Evolutionary conservation across 2,113 vertebrate species (phyloP).

Genomic region (Suncus etruscus): DNA sequence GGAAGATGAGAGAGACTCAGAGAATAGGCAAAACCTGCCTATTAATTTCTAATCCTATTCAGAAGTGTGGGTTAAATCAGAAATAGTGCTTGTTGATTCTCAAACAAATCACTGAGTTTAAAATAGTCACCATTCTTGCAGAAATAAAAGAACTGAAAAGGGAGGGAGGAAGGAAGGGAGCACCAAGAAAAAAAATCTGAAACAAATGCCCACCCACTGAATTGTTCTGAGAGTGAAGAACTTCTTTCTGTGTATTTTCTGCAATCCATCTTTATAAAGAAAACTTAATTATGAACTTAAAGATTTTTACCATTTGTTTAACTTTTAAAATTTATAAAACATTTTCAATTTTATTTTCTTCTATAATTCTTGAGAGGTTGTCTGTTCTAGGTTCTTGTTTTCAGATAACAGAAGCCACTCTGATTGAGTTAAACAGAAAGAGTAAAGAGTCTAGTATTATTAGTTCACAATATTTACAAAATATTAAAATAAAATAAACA

Average conservation of each 20-base stretch:
- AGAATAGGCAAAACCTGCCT: neutral
- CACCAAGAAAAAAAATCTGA: neutral
- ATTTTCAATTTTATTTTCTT: neutral
- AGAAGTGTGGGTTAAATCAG: neutral
- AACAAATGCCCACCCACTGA: neutral
- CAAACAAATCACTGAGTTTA: neutral
- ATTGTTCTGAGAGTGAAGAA: neutral
- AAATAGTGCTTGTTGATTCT: neutral
- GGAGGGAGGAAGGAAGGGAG: too few species aligned
- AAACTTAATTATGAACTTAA: neutral
- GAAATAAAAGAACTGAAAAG: neutral
- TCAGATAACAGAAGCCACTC: neutral
- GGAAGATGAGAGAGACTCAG: neutral
- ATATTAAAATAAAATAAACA: neutral
- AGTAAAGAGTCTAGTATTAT: neutral
- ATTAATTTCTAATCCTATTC: neutral
- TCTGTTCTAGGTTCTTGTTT: neutral
- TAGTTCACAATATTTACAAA: neutral
- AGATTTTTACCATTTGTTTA: constrained; percentile 17
- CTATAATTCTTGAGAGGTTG: neutral
- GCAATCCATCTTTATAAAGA: constrained; percentile 15
- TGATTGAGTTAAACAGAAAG: constrained; percentile 18
- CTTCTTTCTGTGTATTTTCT: constrained; percentile 22
- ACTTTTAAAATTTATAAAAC: neutral
- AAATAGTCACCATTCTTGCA: neutral